Evolutionary conservation across 2,113 vertebrate species (phyloP), one percentile per base, ranked within the genome.

Genomic region (Aptenodytes forsteri): DNA sequence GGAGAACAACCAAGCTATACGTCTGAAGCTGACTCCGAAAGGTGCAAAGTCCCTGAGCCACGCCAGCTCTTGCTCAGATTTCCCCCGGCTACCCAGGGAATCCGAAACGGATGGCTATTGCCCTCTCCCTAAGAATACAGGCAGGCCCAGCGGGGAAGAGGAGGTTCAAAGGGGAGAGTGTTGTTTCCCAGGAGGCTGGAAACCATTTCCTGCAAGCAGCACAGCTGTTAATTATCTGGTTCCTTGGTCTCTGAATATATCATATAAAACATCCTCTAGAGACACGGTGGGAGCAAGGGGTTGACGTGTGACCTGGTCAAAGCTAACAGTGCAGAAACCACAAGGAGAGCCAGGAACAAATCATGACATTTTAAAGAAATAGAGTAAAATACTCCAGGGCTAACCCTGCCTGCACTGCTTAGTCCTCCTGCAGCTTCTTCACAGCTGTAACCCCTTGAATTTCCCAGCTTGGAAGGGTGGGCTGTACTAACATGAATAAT

Each of bases 81-180:
- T 76, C 26, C 25, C 36, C 50, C 7, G 2, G 18, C 25, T 47
- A 13, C 18, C 10, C 62, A 71, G 54, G 38, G n/a, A 50, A 54
- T 22, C 20, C 0, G 0, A 52, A 81, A 42, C 0, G 4, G 32
- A 55, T 0, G 1, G 11, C 26, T 11, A 16, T 34, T 47, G 18
- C 64, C 59, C 47, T 83, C 55, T 87, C 52, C 36, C 52, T 72
- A 29, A 36, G 10, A 42, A 70, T 52, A 44, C 38, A 64, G 62
- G 79, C 0, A 1, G 38, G 6, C 50, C 58, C 64, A 69, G 88
- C 1, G 1, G 38, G 59, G 21, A 92, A 55, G 30, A 87, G 30
- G 38, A 64, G 55, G 72, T 89, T 86, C 72, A 87, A 87, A 94
- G 50, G 18, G 62, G 85, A 66, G 15, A 70, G 5, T 19, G 69